Conservation (phyloP, 2,888 invertebrate genomes). For the Scaptomyza parva region DNA sequence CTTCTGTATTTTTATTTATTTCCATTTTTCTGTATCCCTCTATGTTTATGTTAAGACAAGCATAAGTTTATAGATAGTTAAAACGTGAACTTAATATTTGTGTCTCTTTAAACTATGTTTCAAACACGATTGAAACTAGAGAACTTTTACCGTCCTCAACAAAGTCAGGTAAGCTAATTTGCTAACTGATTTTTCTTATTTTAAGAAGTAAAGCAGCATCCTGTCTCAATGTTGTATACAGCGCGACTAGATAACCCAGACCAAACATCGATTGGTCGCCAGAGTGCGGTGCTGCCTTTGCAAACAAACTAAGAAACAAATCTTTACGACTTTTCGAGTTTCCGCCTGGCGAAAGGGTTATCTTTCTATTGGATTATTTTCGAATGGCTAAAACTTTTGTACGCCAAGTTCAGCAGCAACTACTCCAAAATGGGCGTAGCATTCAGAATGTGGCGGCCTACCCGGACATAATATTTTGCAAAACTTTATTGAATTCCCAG, state of each 20-base stretch:
- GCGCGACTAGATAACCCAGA: slow-evolving; percentile 44
- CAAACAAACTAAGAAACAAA: slow-evolving; percentile 52
- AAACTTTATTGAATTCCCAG: slow-evolving; percentile 80
- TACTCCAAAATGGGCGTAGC: slow-evolving; percentile 40
- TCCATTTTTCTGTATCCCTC: neutral
- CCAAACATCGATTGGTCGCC: slow-evolving; percentile 71
- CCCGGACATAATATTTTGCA: slow-evolving; percentile 75
- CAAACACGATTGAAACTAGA: neutral
- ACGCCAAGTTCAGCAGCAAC: slow-evolving; percentile 55
- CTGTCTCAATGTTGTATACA: slow-evolving; percentile 29
- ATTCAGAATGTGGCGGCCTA: slow-evolving; percentile 46
- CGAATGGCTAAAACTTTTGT: slow-evolving; percentile 62
- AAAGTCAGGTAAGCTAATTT: slow-evolving; percentile 2
- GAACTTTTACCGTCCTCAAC: neutral
- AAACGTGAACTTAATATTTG: too few species aligned
- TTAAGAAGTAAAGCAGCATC: slow-evolving; percentile 20
- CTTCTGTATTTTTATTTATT: neutral
- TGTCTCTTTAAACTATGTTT: neutral
- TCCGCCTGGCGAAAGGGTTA: slow-evolving; percentile 41
- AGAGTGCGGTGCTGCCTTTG: slow-evolving; percentile 55
- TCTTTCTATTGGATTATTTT: slow-evolving; percentile 12
- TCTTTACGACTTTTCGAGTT: slow-evolving; percentile 75
- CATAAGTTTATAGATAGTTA: too few species aligned
- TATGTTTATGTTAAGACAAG: too few species aligned
- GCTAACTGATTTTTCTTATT: slow-evolving; percentile 42